Conservation (phyloP, 2,113 vertebrate genomes). For the Picathartes gymnocephalus region DNA sequence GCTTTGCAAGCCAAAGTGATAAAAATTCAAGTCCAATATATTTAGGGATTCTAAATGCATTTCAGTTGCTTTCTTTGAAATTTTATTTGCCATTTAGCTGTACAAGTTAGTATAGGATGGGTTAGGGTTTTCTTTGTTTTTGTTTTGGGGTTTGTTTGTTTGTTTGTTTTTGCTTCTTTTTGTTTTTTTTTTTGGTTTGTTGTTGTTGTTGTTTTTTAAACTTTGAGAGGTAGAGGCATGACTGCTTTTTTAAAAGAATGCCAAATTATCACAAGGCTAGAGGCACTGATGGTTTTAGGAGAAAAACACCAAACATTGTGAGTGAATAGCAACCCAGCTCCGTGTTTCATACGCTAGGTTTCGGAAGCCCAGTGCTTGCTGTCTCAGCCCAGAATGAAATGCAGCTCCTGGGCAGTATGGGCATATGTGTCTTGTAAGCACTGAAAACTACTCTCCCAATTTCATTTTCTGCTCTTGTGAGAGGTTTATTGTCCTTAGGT, state of each 20-base stretch:
- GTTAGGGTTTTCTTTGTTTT: not conserved
- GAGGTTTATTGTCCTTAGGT: not conserved
- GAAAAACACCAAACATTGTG: not conserved
- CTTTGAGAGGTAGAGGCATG: not conserved
- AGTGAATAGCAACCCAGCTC: not conserved
- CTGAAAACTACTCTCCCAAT: not conserved
- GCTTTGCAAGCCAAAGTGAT: not conserved
- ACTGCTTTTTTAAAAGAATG: not conserved
- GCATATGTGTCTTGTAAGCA: not conserved
- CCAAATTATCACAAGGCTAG: not conserved
- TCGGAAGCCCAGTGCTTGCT: not conserved
- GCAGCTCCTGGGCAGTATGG: not conserved
- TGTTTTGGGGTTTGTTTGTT: not conserved
- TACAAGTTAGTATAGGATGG: not conserved
- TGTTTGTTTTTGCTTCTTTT: not conserved
- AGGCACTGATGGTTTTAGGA: not conserved
- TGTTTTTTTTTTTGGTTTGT: not conserved
- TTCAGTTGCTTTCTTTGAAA: not conserved
- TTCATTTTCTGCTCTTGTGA: not conserved
- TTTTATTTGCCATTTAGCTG: not conserved
- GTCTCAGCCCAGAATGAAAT: not conserved
- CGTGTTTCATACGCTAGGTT: not conserved
- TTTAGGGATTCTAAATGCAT: not conserved
- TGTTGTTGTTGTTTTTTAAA: not conserved
- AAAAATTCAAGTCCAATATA: not conserved